Percentiles rank a stretch among this genome's conserved stretches.
Evolutionary conservation across 2,797 vertebrate species (phyloP).

Genomic region (Chelidonichthys spinosus): DNA sequence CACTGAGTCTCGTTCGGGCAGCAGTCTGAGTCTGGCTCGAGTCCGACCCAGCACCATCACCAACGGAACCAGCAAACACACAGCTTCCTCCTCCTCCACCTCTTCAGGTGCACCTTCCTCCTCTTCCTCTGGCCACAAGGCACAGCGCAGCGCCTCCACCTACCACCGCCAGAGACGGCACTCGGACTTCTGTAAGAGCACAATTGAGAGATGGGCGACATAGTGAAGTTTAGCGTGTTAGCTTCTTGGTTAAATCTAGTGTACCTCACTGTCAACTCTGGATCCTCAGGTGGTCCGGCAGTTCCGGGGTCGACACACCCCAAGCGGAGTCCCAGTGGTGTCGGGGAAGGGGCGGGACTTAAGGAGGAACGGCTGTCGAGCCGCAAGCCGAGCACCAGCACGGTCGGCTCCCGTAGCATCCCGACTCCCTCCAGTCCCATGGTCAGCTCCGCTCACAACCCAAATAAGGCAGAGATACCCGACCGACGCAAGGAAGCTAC

Average conservation of each 20-base stretch:
- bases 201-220: neutral
- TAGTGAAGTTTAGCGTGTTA: neutral
- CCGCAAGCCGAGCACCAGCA: constrained; percentile 87
- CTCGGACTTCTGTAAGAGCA: constrained; percentile 91
- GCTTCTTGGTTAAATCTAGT: no score
- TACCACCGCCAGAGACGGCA: constrained; percentile 94
- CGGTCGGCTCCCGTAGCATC: constrained; percentile 85
- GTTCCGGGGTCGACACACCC: constrained; percentile 85
- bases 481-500: constrained; percentile 90
- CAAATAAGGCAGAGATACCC: constrained; percentile 93
- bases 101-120: constrained; percentile 76
- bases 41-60: constrained; percentile 86
- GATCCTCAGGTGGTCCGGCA: constrained; percentile 87
- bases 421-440: constrained; percentile 92
- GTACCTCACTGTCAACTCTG: neutral
- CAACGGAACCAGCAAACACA: constrained; percentile 89
- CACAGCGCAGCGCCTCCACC: constrained; percentile 89
- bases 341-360: constrained; percentile 82
- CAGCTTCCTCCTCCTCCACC: constrained; percentile 72
- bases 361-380: constrained; percentile 89
- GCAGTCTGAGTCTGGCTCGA: constrained; percentile 90
- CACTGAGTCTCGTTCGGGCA: constrained; percentile 84
- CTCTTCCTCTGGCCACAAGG: constrained; percentile 85
- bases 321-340: constrained; percentile 90
- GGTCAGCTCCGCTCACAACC: constrained; percentile 96